A percentile compares a stretch with the other conserved stretches of the same genome.
These are phyloP conservation scores for Congeria kusceri DNA, from an alignment of 2,888 invertebrate genomes.

Conservation along the genomic window DNA sequence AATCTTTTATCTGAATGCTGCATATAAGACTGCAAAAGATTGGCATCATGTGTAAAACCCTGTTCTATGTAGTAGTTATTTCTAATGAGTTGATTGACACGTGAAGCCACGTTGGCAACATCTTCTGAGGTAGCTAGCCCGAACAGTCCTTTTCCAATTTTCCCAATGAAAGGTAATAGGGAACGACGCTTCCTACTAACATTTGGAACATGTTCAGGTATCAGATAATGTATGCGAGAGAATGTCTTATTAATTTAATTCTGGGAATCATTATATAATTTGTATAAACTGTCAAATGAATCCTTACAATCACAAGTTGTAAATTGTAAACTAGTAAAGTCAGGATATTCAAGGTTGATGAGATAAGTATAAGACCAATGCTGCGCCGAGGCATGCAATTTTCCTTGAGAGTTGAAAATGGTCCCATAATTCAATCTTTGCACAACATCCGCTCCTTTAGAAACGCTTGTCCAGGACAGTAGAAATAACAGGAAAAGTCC, in stretches of 20 bases:
- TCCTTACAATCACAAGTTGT: too few relatives aligned
- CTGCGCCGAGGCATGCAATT: too few relatives aligned
- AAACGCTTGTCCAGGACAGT: too few relatives aligned
- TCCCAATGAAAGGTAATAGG: conserved; percentile 27
- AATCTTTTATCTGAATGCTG: conserved; percentile 15
- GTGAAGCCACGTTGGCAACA: conserved; percentile 24
- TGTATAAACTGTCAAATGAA: too few relatives aligned
- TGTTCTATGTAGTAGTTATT: conserved; percentile 11
- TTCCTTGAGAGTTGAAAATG: too few relatives aligned
- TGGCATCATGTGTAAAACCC: conserved; percentile 17
- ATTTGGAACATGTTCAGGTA: not conserved
- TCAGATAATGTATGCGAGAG: not conserved
- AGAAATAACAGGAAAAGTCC: too few relatives aligned
- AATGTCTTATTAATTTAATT: not conserved
- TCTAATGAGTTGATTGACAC: conserved; percentile 9
- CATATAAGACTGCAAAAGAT: conserved; percentile 36
- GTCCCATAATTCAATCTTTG: too few relatives aligned
- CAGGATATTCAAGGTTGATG: too few relatives aligned
- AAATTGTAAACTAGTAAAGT: too few relatives aligned
- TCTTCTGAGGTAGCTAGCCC: conserved; percentile 23
- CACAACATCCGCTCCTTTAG: too few relatives aligned
- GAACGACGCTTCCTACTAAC: conserved; percentile 3
- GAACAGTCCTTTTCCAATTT: conserved; percentile 26
- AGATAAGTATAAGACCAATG: too few relatives aligned
- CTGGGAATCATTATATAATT: conserved; percentile 13